Percentiles rank a stretch among this genome's conserved stretches.
phyloP scores from a whole-genome alignment of 2,888 invertebrate genomes.

The Spialia ferax region DNA sequence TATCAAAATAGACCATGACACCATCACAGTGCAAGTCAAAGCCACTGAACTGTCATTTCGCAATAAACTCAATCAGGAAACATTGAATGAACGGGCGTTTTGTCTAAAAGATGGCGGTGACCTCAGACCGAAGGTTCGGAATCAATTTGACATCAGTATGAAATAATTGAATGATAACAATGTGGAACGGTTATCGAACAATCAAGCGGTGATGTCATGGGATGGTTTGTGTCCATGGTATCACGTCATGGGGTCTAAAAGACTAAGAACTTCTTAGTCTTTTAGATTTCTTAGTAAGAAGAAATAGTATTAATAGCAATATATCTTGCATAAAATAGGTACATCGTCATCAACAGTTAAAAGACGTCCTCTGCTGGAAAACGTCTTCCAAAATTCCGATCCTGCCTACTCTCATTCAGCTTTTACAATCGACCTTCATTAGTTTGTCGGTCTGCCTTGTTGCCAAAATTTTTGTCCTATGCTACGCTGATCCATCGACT shows the following conservation, averaged over 20 bases:
- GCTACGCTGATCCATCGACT: too few relatives aligned
- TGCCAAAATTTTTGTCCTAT: too few relatives aligned
- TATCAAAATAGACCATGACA: slow-evolving; percentile 29
- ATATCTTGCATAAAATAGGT: too few relatives aligned
- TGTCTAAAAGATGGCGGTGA: slow-evolving; percentile 35
- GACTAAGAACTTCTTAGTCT: too few relatives aligned
- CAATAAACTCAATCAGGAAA: slow-evolving; percentile 37
- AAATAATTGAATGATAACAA: slow-evolving; percentile 77
- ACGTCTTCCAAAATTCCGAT: too few relatives aligned
- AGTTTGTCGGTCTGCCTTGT: too few relatives aligned
- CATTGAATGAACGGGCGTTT: slow-evolving; percentile 33
- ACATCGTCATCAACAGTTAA: too few relatives aligned
- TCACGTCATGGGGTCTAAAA: background rate
- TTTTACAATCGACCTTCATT: too few relatives aligned
- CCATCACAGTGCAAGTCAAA: background rate
- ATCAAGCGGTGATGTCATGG: slow-evolving; percentile 68
- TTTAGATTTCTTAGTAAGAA: too few relatives aligned
- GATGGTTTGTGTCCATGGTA: slow-evolving; percentile 18
- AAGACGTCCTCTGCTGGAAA: too few relatives aligned
- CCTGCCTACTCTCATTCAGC: too few relatives aligned
- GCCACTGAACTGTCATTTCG: slow-evolving; percentile 14
- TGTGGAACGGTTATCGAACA: slow-evolving; percentile 65
- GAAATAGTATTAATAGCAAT: too few relatives aligned
- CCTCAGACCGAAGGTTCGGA: slow-evolving; percentile 44
- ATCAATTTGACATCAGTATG: slow-evolving; percentile 74